Evolutionary conservation across 2,113 vertebrate genomes (phyloP), one percentile per base, ranked within the genome.

Genomic region (Thermophis baileyi): DNA sequence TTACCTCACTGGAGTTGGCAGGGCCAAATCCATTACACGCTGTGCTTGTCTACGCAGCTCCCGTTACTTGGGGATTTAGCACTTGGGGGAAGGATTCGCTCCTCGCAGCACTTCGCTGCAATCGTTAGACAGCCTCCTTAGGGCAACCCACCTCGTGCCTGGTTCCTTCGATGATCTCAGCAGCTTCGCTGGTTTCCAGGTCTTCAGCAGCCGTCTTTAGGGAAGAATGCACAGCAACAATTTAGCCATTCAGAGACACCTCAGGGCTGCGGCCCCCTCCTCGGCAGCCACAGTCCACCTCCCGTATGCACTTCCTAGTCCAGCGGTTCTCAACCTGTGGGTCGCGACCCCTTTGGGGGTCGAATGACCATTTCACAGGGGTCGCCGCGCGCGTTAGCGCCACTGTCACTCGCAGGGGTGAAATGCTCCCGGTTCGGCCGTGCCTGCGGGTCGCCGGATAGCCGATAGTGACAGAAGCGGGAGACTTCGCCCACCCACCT

Each of bases 141-240:
- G 10, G 22, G n/a, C 22, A 87, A 94, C 96, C 96, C 94, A 98
- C 98, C 98, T 98, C 98, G 0, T 98, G 96, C 60, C 97, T 97
- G 46, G 97, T 96, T 89, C 97, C 98, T 93, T 98, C 97, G 0
- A 98, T 98, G 81, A 98, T 97, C 92, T 98, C 97, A 0, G 97
- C 96, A 40, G 98, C 98, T 96, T 98, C 98, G 0, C 94, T 98
- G 40, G 97, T 97, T 96, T 98, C 98, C 7, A 98, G 95, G 10
- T 98, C 98, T 88, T 98, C 98, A 3, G 97, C 95, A 3, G 98
- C 96, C 51, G 98, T 97, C 98, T 98, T 90, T 10, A 92, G 92
- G 94, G 96, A 35, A 93, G 85, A 93, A 87, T 92, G 87, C 3
- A 92, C 16, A 88, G 74, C 44, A 30, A 22, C 11, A 2, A 18